phyloP scores from a whole-genome alignment of 2,888 invertebrate genomes.

The Scaptomyza flava region DNA sequence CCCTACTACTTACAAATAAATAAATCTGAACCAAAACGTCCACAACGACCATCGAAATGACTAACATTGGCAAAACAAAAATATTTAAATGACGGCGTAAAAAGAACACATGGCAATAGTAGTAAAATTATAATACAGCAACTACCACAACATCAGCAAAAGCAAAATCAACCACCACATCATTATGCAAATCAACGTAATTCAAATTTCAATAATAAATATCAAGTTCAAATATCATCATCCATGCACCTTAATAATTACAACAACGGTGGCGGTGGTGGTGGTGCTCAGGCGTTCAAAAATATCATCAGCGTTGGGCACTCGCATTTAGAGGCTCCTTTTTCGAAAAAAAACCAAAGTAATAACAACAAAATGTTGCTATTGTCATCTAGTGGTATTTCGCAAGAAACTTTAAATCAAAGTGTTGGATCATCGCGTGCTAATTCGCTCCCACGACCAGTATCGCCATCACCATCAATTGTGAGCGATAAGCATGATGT shows the following conservation, averaged over 20 bases:
- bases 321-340: constrained; percentile 10
- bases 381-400: constrained; percentile 87
- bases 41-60: constrained; percentile 13
- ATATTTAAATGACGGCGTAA: not conserved
- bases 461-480: constrained; percentile 96
- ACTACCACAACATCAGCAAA: constrained; percentile 28
- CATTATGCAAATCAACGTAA: constrained; percentile 43
- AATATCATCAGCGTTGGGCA: constrained; percentile 20
- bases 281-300: not conserved
- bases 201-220: constrained; percentile 10
- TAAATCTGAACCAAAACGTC: constrained; percentile 20
- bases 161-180: constrained; percentile 26
- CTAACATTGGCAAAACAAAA: constrained; percentile 16
- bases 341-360: constrained; percentile 44
- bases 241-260: constrained; percentile 28
- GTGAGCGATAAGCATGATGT: constrained; percentile 94
- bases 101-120: too few species aligned
- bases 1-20: not conserved
- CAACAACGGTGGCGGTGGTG: constrained; percentile 22
- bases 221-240: constrained; percentile 29
- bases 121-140: constrained; percentile 49
- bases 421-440: constrained; percentile 87
- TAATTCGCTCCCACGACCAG: constrained; percentile 90
- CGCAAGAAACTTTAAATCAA: constrained; percentile 87
- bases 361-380: constrained; percentile 79